phyloP scores from a whole-genome alignment of 2,797 vertebrate species.

The Rhinophrynus dorsalis region DNA sequence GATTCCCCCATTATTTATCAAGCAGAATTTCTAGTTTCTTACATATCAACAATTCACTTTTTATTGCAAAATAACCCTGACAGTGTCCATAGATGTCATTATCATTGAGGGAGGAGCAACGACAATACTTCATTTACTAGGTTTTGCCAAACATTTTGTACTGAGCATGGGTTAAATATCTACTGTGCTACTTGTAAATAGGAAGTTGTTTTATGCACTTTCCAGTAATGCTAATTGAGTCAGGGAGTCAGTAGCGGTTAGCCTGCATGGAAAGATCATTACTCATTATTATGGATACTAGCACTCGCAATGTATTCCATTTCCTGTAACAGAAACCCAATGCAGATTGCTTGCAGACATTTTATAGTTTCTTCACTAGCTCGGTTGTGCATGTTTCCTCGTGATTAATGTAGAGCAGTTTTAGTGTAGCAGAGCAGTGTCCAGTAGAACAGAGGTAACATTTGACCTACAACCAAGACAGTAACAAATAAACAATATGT shows the following conservation, averaged over 20 bases:
- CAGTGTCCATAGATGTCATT: no score
- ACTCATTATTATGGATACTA: conserved; percentile 36
- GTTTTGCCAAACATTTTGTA: not conserved
- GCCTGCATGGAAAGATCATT: conserved; percentile 20
- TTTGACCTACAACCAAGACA: no score
- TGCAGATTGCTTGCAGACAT: conserved; percentile 6
- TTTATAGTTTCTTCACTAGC: not conserved
- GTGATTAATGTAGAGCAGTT: not conserved
- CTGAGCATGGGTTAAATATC: not conserved
- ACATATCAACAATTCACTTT: no score
- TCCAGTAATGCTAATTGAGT: conserved; percentile 39
- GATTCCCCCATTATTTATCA: no score
- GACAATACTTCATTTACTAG: not conserved
- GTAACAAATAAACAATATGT: no score
- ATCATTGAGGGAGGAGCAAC: not conserved
- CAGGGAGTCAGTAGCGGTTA: not conserved
- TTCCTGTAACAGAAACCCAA: conserved; percentile 23
- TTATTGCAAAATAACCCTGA: no score
- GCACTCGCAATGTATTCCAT: conserved; percentile 13
- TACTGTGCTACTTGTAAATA: not conserved
- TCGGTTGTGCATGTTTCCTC: no score
- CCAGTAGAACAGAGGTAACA: not conserved
- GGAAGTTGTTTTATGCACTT: conserved; percentile 24
- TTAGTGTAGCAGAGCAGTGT: not conserved
- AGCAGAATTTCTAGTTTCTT: no score